phyloP scores from a whole-genome alignment of 2,797 vertebrate genomes.

The Sylvilagus floridanus region DNA sequence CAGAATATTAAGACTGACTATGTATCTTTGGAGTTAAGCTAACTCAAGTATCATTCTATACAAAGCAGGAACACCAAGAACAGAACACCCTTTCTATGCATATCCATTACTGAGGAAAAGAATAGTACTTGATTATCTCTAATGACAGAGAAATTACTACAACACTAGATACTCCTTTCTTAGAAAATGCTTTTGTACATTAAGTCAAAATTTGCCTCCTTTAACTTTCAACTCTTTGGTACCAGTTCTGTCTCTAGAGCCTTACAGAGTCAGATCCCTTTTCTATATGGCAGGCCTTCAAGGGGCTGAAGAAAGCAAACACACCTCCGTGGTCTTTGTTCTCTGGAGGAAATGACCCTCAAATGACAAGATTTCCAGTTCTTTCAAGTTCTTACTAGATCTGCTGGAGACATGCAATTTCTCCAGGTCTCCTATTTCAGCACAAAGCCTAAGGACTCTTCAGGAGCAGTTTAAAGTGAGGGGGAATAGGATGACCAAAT shows the following conservation, averaged over 20 bases:
- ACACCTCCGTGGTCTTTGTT: not conserved
- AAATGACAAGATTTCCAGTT: not conserved
- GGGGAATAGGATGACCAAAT: slow-evolving; percentile 14
- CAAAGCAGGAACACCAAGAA: slow-evolving; percentile 43
- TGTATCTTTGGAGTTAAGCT: not conserved
- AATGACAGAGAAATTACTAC: slow-evolving; percentile 5
- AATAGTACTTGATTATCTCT: not conserved
- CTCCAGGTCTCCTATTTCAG: slow-evolving; percentile 7
- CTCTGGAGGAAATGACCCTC: slow-evolving; percentile 7
- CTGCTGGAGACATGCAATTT: slow-evolving; percentile 28
- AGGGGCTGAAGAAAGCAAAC: slow-evolving; percentile 46
- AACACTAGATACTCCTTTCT: not conserved
- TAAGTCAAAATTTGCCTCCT: not conserved
- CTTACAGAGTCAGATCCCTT: not conserved
- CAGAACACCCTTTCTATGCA: not conserved
- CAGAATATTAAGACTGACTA: slow-evolving; percentile 39
- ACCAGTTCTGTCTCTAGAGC: not conserved
- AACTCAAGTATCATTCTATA: not conserved
- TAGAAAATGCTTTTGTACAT: slow-evolving; percentile 16
- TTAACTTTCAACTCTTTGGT: slow-evolving; percentile 37
- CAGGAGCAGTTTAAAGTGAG: slow-evolving; percentile 33
- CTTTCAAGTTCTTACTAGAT: not conserved
- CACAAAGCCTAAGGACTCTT: not conserved
- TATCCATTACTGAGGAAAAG: slow-evolving; percentile 22
- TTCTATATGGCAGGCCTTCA: slow-evolving; percentile 25